Conservation (phyloP, 2,888 invertebrate genomes). For the Lottia gigantea region DNA sequence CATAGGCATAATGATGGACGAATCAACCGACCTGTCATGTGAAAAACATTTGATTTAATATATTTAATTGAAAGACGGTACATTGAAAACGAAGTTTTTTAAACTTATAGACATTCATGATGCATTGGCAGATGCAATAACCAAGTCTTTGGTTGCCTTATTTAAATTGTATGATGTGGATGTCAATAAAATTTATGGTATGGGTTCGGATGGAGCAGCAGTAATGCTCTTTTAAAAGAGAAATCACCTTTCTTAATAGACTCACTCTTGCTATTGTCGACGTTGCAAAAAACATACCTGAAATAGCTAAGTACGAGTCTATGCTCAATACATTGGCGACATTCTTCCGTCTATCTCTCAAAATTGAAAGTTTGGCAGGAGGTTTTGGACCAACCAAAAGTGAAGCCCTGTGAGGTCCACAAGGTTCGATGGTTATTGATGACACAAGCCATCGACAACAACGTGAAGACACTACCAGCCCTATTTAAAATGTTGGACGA, state of each 20-base stretch:
- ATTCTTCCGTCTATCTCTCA: background rate
- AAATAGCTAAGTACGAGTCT: background rate
- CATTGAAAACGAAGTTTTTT: background rate
- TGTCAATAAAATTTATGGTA: too few species aligned
- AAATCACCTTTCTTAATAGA: background rate
- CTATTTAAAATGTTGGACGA: background rate
- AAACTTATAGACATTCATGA: background rate
- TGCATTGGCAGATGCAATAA: background rate
- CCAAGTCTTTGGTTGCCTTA: background rate
- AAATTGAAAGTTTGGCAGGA: background rate
- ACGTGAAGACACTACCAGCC: background rate
- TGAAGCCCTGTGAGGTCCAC: background rate
- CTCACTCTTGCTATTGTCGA: background rate
- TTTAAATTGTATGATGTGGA: background rate
- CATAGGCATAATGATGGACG: background rate
- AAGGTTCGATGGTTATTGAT: background rate
- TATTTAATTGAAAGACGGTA: background rate
- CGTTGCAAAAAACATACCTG: background rate
- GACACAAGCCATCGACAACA: conserved; percentile 1
- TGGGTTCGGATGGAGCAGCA: too few species aligned
- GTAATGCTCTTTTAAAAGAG: background rate
- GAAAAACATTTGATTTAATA: background rate
- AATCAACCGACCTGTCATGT: background rate
- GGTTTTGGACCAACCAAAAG: background rate
- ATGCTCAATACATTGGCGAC: background rate